Conservation (phyloP, 1,140 invertebrate genomes). For the Pseudomyrmex pallidus region DNA sequence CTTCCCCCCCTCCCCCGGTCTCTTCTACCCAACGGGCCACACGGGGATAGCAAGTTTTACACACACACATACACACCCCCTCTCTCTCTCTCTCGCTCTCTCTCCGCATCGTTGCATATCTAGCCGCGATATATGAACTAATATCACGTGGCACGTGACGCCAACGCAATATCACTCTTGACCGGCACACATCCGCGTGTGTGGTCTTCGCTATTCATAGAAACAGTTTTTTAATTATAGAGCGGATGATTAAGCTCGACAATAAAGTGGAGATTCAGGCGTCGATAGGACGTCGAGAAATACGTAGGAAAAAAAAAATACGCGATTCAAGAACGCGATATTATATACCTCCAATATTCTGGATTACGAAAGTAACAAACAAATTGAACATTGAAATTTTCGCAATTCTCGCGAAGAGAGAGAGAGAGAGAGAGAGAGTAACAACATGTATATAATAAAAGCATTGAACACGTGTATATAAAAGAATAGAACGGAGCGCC, state of each 20-base stretch:
- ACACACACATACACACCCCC: not conserved
- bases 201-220: not conserved
- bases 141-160: conserved; percentile 75
- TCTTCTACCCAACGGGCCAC: conserved; percentile 32
- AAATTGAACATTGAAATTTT: not conserved
- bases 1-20: not conserved
- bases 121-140: conserved; percentile 76
- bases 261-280: not conserved
- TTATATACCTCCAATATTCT: too few relatives aligned
- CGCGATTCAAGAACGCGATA: too few relatives aligned
- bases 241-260: too few relatives aligned
- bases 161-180: conserved; percentile 60
- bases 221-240: not conserved
- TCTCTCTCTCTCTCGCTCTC: conserved; percentile 7
- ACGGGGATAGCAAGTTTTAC: conserved; percentile 62
- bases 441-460: not conserved
- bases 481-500: too few relatives aligned
- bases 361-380: not conserved
- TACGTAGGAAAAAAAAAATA: not conserved
- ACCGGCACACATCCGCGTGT: conserved; percentile 5
- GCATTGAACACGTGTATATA: too few relatives aligned
- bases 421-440: not conserved
- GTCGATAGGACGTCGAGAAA: not conserved
- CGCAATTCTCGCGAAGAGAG: not conserved
- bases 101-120: conserved; percentile 69